Evolutionary conservation across 2,797 vertebrate genomes (phyloP).

Genomic region (Cyprinella venusta): DNA sequence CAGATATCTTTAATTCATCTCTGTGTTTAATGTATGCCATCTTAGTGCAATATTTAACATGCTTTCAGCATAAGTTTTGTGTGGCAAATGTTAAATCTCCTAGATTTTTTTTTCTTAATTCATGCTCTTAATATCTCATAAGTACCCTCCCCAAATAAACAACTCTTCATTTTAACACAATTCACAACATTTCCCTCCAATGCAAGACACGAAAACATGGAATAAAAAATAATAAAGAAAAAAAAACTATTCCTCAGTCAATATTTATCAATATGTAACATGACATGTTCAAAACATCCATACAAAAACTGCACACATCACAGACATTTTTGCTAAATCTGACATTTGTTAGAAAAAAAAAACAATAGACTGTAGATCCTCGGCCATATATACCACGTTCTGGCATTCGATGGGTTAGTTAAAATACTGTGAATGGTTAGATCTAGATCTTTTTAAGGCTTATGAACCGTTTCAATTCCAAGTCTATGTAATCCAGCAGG

Average conservation of each 20-base stretch:
- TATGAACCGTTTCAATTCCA: constrained; percentile 20
- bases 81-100: constrained; percentile 55
- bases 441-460: constrained; percentile 60
- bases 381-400: not conserved
- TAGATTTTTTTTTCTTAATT: constrained; percentile 38
- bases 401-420: constrained; percentile 31
- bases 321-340: constrained; percentile 25
- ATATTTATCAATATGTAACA: constrained; percentile 49
- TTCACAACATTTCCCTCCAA: constrained; percentile 44
- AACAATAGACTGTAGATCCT: not conserved
- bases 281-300: constrained; percentile 47
- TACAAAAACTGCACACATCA: constrained; percentile 42
- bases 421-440: constrained; percentile 28
- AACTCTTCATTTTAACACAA: constrained; percentile 36
- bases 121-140: constrained; percentile 65
- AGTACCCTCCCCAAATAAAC: constrained; percentile 34
- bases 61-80: constrained; percentile 64
- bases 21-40: constrained; percentile 66
- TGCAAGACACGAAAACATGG: constrained; percentile 28
- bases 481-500: constrained; percentile 55
- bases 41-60: constrained; percentile 75
- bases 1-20: constrained; percentile 61
- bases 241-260: constrained; percentile 38
- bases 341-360: constrained; percentile 18
- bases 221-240: constrained; percentile 15